Percentiles rank a stretch among this genome's conserved stretches.
Conservation (phyloP, 2,113 vertebrate species). For the Chionis minor region DNA sequence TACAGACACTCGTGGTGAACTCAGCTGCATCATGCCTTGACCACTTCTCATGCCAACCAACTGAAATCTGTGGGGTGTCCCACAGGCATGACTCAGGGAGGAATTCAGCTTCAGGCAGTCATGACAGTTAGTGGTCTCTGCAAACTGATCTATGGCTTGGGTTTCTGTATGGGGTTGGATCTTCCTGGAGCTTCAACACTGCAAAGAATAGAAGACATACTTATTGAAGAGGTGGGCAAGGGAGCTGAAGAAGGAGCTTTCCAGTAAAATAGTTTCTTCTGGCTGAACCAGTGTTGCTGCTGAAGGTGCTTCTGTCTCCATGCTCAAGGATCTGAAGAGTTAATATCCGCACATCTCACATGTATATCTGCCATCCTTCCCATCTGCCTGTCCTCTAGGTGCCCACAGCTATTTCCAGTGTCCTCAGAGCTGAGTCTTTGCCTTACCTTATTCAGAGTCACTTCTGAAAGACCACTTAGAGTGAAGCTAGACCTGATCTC, state of each 20-base stretch:
- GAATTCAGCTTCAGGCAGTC: not conserved
- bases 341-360: not conserved
- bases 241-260: not conserved
- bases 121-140: not conserved
- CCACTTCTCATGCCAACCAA: fast-evolving
- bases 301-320: not conserved
- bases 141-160: not conserved
- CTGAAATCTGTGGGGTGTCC: not conserved
- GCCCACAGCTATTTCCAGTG: not conserved
- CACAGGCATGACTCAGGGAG: not conserved
- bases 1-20: not conserved
- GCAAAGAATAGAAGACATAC: not conserved
- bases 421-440: not conserved
- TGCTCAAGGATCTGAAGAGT: not conserved
- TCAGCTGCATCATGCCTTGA: not conserved
- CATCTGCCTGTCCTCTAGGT: not conserved
- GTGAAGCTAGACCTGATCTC: not conserved
- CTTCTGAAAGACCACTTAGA: not conserved
- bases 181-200: not conserved
- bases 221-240: not conserved
- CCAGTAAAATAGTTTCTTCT: not conserved
- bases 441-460: not conserved
- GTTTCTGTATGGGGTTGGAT: not conserved
- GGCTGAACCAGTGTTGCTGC: not conserved
- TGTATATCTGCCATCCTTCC: not conserved